Evolutionary conservation across 2,797 vertebrate species (phyloP).

Genomic region (Lagorchestes hirsutus): DNA sequence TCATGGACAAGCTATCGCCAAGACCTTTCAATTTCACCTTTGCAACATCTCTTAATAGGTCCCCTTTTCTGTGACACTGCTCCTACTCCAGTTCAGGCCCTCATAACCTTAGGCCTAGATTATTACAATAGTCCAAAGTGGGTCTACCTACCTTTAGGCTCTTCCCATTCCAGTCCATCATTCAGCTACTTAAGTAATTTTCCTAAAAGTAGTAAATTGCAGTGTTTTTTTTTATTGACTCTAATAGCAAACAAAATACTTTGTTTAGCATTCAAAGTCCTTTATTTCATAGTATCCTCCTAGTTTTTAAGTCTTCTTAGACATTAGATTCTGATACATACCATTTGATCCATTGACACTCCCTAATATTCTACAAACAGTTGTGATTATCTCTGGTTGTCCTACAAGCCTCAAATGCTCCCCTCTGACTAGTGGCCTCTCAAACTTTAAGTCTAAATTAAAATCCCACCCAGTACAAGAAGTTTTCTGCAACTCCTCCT

Average conservation of each 20-base stretch:
- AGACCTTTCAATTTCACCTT: neutral
- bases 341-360: neutral
- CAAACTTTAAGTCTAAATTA: neutral
- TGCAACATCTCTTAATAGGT: neutral
- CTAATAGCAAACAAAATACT: neutral
- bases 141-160: neutral
- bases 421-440: neutral
- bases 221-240: neutral
- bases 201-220: neutral
- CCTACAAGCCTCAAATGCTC: neutral
- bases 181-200: neutral
- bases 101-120: neutral
- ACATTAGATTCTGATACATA: neutral
- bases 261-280: neutral
- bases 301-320: neutral
- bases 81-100: neutral
- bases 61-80: neutral
- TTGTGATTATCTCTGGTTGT: neutral
- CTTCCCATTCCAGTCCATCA: neutral
- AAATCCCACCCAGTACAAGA: neutral
- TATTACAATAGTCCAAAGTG: accelerated
- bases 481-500: neutral
- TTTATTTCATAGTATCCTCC: neutral
- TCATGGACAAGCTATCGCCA: neutral
- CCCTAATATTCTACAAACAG: neutral